Evolutionary conservation across 2,797 vertebrate species (phyloP).

Genomic region (Premnoplex brunnescens): DNA sequence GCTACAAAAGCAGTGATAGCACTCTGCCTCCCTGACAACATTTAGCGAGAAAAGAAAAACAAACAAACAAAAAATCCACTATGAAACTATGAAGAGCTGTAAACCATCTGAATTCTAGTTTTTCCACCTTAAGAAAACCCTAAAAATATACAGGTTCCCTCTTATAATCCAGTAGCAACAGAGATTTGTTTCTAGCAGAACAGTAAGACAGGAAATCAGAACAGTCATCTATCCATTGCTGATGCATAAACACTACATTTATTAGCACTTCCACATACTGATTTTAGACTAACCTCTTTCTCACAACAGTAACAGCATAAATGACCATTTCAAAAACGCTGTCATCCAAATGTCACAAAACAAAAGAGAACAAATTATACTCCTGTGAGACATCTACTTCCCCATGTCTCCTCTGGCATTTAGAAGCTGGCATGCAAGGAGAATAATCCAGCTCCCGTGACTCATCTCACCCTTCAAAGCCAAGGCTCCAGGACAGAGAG

Average conservation of each 20-base stretch:
- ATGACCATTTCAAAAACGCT: slow-evolving; percentile 5
- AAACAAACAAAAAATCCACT: neutral
- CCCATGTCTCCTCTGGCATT: neutral
- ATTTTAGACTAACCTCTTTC: slow-evolving; percentile 25
- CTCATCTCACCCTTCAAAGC: neutral
- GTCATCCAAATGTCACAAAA: slow-evolving; percentile 37
- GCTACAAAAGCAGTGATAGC: neutral
- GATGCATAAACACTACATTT: slow-evolving; percentile 22
- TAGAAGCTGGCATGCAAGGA: neutral
- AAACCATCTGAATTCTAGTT: neutral
- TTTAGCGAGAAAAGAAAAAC: neutral
- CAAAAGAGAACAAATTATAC: slow-evolving; percentile 3
- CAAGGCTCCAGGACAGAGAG: rapidly evolving
- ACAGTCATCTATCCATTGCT: neutral
- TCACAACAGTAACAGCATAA: neutral
- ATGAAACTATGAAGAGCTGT: neutral
- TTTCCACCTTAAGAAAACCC: neutral
- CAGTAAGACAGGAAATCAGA: slow-evolving; percentile 31
- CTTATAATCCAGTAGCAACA: neutral
- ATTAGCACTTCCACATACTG: neutral
- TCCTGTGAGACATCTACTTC: neutral
- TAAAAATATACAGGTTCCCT: neutral
- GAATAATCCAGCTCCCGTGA: neutral
- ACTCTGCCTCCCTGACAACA: neutral
- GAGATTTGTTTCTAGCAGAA: neutral